These are phyloP conservation scores for Coccyzus lansbergi DNA, from an alignment of 2,797 vertebrate genomes.

Conservation along the genomic window DNA sequence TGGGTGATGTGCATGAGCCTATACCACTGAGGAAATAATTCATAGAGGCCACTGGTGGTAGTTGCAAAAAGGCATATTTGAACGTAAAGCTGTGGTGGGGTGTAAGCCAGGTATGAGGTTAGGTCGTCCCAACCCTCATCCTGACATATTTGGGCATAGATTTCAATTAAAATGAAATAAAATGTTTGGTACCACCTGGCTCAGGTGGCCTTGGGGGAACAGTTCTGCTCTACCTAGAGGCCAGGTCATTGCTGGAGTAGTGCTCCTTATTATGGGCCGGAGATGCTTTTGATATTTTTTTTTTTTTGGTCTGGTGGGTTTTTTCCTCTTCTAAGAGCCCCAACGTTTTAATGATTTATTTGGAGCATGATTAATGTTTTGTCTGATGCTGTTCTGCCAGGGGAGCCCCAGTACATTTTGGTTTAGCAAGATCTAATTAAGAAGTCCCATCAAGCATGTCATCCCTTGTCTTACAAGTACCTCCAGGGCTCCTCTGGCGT, in stretches of 20 bases:
- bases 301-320: no score
- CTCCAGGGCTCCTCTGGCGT: neutral
- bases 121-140: neutral
- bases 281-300: neutral
- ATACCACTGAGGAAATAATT: neutral
- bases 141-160: neutral
- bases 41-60: no score
- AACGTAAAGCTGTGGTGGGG: rapidly evolving
- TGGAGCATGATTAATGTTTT: constrained; percentile 38
- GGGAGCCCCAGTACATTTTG: neutral
- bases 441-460: constrained; percentile 54
- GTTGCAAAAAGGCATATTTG: rapidly evolving
- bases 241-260: rapidly evolving
- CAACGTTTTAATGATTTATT: constrained; percentile 8
- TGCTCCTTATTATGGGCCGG: neutral
- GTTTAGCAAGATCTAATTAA: constrained; percentile 44
- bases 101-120: neutral
- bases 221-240: rapidly evolving
- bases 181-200: rapidly evolving
- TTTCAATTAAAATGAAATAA: rapidly evolving
- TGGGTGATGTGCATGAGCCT: neutral
- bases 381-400: neutral
- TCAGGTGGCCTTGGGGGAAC: neutral
- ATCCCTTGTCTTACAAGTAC: constrained; percentile 34
- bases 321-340: neutral